These are phyloP conservation scores for Gallinago media DNA, from an alignment of 2,113 vertebrate genomes.

Conservation along the genomic window DNA sequence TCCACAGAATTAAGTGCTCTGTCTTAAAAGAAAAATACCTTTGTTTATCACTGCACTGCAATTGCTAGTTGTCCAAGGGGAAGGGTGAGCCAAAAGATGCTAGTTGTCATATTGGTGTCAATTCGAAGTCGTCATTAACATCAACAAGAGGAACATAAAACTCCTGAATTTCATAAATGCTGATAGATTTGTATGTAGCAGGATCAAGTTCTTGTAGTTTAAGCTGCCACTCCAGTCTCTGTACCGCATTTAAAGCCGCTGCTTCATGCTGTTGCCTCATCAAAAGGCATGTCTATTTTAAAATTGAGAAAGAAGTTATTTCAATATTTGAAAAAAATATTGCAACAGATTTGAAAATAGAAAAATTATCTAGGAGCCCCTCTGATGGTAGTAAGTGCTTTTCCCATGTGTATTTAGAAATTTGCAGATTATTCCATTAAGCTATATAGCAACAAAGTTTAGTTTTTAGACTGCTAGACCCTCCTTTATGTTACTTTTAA, in stretches of 20 bases:
- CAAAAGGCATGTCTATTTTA: conserved; percentile 92
- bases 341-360: neutral
- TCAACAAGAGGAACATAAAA: conserved; percentile 98
- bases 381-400: neutral
- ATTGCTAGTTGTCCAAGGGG: neutral
- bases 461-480: neutral
- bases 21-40: conserved; percentile 20
- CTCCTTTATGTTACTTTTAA: neutral
- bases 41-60: neutral
- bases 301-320: conserved; percentile 9
- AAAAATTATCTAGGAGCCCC: neutral
- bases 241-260: conserved; percentile 95
- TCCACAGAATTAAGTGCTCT: conserved; percentile 60
- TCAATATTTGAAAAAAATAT: neutral
- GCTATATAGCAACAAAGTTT: neutral
- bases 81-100: neutral
- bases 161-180: conserved; percentile 98
- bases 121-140: conserved; percentile 97
- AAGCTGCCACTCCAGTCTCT: conserved; percentile 98
- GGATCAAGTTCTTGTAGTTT: conserved; percentile 97
- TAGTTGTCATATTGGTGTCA: conserved; percentile 93
- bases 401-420: neutral
- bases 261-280: conserved; percentile 99
- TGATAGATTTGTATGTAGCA: conserved; percentile 96
- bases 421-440: neutral